Conservation (phyloP, 1,140 invertebrate species). For the Oryctes rhinoceros region DNA sequence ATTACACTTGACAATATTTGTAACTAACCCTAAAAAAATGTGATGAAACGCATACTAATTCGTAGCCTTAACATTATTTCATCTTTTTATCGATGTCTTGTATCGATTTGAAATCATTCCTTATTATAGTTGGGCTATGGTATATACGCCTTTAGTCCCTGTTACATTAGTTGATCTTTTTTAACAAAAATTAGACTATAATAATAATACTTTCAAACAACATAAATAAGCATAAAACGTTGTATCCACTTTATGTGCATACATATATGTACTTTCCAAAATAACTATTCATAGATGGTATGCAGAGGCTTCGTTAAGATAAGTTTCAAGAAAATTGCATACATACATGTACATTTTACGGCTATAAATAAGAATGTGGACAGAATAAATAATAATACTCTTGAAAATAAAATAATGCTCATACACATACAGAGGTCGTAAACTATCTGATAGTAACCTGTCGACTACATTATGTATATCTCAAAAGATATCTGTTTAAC, state of each 20-base stretch:
- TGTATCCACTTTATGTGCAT: background rate
- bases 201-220: too few species aligned
- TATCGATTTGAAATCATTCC: too few species aligned
- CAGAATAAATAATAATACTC: slow-evolving; percentile 25
- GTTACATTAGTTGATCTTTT: too few species aligned
- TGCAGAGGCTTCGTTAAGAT: background rate
- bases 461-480: slow-evolving; percentile 45
- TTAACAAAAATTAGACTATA: too few species aligned
- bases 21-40: too few species aligned
- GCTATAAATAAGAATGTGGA: slow-evolving; percentile 20
- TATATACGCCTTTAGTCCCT: too few species aligned
- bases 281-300: background rate
- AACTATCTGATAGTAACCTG: slow-evolving; percentile 45
- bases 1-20: too few species aligned
- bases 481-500: slow-evolving; percentile 43
- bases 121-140: too few species aligned
- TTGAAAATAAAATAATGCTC: slow-evolving; percentile 36
- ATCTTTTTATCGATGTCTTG: too few species aligned
- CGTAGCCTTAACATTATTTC: too few species aligned
- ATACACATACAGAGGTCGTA: slow-evolving; percentile 32
- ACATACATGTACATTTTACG: slow-evolving; percentile 17
- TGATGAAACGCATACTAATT: too few species aligned
- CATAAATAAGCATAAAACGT: background rate
- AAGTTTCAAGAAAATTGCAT: slow-evolving; percentile 5
- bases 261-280: background rate